phyloP scores from a whole-genome alignment of 2,888 invertebrate genomes.

The Hirtodrosophila histrioides region DNA sequence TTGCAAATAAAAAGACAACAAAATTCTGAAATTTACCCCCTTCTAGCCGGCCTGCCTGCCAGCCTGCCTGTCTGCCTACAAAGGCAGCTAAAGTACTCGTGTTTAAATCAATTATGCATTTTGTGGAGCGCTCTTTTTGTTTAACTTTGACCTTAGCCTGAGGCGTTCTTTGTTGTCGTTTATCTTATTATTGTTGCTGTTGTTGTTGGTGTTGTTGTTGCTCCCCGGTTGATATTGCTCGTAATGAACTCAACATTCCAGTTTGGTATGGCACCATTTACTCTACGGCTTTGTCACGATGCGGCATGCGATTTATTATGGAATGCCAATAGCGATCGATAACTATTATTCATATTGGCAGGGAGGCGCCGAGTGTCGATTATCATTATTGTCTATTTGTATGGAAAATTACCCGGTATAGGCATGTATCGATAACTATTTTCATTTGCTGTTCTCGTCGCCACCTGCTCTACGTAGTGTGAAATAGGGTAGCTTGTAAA shows the following conservation, averaged over 20 bases:
- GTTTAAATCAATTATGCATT: conserved; percentile 81
- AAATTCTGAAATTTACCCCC: conserved; percentile 8
- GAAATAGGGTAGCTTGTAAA: too few relatives aligned
- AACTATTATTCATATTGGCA: conserved; percentile 62
- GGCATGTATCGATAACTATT: conserved; percentile 2
- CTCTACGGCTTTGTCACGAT: conserved; percentile 67
- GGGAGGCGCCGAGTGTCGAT: conserved; percentile 56
- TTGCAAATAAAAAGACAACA: conserved; percentile 33
- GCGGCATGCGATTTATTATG: conserved; percentile 63
- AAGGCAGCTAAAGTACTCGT: conserved; percentile 49
- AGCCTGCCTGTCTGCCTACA: conserved; percentile 18
- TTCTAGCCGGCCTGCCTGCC: not conserved
- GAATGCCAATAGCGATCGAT: conserved; percentile 64
- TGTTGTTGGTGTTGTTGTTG: conserved; percentile 28
- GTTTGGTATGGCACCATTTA: conserved; percentile 75
- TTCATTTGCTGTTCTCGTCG: not conserved
- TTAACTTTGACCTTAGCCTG: conserved; percentile 78
- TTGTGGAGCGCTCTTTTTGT: conserved; percentile 69
- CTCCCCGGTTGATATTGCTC: conserved; percentile 41
- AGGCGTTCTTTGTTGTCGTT: conserved; percentile 66
- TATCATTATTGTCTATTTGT: conserved; percentile 31
- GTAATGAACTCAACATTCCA: conserved; percentile 68
- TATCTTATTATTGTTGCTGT: conserved; percentile 34
- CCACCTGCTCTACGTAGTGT: not conserved
- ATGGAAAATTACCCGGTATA: conserved; percentile 13